Base-by-base conservation (phyloP, 2,888 invertebrate genomes). In the Phyto melanocephala region DNA sequence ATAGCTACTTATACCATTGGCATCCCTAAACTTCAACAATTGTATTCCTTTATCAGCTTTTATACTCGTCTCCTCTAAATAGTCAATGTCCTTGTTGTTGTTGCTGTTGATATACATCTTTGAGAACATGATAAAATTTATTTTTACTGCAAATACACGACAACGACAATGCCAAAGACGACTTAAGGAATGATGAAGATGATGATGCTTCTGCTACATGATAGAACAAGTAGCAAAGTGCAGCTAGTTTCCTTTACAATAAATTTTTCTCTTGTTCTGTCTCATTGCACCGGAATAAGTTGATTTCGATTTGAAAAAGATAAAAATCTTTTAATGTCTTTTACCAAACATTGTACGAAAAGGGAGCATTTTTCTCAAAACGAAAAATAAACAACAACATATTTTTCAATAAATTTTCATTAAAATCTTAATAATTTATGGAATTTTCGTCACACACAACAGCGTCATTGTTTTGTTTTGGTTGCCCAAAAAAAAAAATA, bases 61-160 rank as follows among this genome's bases (percentile, higher is more conserved):
- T 28, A 28, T 6, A 28, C 6, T 28, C 28, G 6, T 5, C 6
- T 28, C 28, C 28, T 28, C 6, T 28, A 28, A 22, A 6, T 20
- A 35, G 7, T 13, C 58, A 37, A 37, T 33, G 6, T 28, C 6
- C 28, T 5, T 54, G n/a, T n/a, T n/a, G n/a, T n/a, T n/a, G n/a
- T n/a, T n/a, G n/a, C n/a, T 35, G 35, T 60, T 72, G 79, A 79
- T 79, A 79, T 72, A 79, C 58, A 79, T 79, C 79, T 79, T 60
- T n/a, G 20, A 45, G 40, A 79, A 79, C 72, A 72, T 60, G 72
- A 79, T 79, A 79, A 79, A 58, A 79, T 79, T 72, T 79, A 72
- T 72, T 79, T 60, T 72, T 17, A 47, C 33, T 52, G 60, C 71
- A 71, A 63, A 54, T 62, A 54, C 35, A n/a, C 28, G 28, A 5